These are phyloP conservation scores for Gopherus evgoodei DNA, from an alignment of 2,113 vertebrate genomes.

Conservation along the genomic window DNA sequence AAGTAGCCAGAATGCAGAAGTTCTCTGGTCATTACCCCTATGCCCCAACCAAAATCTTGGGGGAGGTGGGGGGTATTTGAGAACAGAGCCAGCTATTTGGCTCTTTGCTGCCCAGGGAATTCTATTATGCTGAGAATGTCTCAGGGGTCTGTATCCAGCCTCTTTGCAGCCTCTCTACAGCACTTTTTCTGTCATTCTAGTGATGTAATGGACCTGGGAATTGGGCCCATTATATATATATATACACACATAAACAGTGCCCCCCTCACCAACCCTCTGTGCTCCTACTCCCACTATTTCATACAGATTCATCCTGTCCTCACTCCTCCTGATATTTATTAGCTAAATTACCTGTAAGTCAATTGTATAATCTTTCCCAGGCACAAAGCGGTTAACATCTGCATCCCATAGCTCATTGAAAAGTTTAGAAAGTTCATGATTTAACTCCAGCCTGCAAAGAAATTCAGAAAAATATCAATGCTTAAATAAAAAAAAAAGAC, in stretches of 20 bases:
- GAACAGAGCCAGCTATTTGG: too few relatives aligned
- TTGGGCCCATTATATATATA: background rate
- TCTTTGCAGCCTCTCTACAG: too few relatives aligned
- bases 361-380: slow-evolving; percentile 85
- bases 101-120: too few relatives aligned
- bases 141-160: background rate
- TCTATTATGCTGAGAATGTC: too few relatives aligned
- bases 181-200: too few relatives aligned
- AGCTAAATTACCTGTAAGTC: slow-evolving; percentile 80
- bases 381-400: slow-evolving; percentile 82
- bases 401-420: slow-evolving; percentile 84
- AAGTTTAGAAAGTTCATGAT: slow-evolving; percentile 83
- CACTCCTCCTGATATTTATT: background rate
- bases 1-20: too few relatives aligned
- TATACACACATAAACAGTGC: background rate
- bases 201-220: too few relatives aligned
- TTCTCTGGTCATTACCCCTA: too few relatives aligned
- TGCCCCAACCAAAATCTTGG: too few relatives aligned
- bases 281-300: background rate
- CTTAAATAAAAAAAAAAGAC: background rate
- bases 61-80: too few relatives aligned
- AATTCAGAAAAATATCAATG: background rate
- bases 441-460: slow-evolving; percentile 72
- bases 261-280: background rate
- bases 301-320: background rate